phyloP scores from a whole-genome alignment of 2,113 vertebrate species.

The Micronycteris hirsuta region DNA sequence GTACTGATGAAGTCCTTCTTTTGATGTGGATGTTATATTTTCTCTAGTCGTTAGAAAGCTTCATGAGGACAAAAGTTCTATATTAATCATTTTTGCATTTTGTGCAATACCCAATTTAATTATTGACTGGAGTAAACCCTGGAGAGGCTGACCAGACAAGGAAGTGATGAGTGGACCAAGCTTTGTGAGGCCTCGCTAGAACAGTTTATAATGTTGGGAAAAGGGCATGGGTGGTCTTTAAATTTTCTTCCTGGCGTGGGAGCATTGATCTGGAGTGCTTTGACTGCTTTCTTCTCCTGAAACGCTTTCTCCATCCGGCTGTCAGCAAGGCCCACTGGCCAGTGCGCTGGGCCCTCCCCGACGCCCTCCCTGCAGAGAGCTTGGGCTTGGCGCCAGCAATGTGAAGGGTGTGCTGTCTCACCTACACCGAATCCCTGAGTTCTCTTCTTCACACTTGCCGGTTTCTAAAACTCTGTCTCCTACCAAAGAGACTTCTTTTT shows the following conservation, averaged over 20 bases:
- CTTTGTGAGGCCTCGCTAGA: not conserved
- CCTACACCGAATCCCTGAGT: rapidly evolving
- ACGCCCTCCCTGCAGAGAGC: not conserved
- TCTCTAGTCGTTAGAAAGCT: not conserved
- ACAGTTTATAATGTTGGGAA: not conserved
- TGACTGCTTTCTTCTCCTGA: not conserved
- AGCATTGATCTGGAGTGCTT: not conserved
- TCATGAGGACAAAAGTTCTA: not conserved
- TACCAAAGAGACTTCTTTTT: not conserved
- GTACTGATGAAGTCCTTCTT: not conserved
- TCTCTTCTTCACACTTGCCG: not conserved
- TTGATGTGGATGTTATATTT: not conserved
- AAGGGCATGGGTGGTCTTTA: not conserved
- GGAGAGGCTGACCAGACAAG: not conserved
- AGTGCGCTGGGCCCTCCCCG: not conserved
- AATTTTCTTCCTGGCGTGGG: not conserved
- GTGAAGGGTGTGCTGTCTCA: not conserved
- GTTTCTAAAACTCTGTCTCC: not conserved
- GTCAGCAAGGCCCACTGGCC: not conserved
- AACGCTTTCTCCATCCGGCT: not conserved
- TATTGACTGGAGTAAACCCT: not conserved
- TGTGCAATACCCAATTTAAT: not conserved
- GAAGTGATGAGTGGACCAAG: not conserved
- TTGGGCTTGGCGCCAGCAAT: not conserved
- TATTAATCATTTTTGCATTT: not conserved